Base-by-base conservation (phyloP, 1,140 invertebrate genomes). In the Choristoneura fumiferana region DNA sequence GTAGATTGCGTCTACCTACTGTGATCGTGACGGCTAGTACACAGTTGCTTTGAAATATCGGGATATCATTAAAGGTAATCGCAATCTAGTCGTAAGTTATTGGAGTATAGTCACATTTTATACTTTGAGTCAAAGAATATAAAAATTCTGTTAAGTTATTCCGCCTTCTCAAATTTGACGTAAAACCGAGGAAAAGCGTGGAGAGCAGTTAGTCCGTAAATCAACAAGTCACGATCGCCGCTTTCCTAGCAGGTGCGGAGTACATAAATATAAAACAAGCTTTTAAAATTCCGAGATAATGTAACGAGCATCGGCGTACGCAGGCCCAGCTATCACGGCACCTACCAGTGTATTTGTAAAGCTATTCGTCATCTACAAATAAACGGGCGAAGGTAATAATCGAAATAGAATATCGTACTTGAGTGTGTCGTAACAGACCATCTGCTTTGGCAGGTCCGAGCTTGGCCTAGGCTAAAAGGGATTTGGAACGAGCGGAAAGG, bases 201-300 rank as follows among this genome's bases (percentile, higher is more conserved):
- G 12, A 18, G 18, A 6, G 10, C 43, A 13, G 10, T 17, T 10
- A 45, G 40, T 49, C 14, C 43, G 22, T 49, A 49, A 49, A 49
- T 49, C 43, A 49, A 29, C 18, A 6, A 49, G 12, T 18, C 8
- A 17, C 38, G 34, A 54, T 54, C 29, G 38, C 33, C n/a, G 34
- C 15, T 34, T 45, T 34, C 17, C 15, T 36, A 54, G 40, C 45
- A 64, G 13, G 62, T 57, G 62, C 39, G 55, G 56, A 65, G 57
- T 62, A 72, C 37, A 39, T 39, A 57, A 57, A 39, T 57, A 66
- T 56, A 73, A 76, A 73, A 74, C 65, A 77, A 76, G 80, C 84
- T 88, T 88, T 88, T 86, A 88, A 86, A 88, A 88, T 88, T 88
- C 84, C 83, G 62, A 78, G 76, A 84, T 86, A 84, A 88, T 82